Conservation (phyloP, 2,113 vertebrate species). For the Gyps fulvus region DNA sequence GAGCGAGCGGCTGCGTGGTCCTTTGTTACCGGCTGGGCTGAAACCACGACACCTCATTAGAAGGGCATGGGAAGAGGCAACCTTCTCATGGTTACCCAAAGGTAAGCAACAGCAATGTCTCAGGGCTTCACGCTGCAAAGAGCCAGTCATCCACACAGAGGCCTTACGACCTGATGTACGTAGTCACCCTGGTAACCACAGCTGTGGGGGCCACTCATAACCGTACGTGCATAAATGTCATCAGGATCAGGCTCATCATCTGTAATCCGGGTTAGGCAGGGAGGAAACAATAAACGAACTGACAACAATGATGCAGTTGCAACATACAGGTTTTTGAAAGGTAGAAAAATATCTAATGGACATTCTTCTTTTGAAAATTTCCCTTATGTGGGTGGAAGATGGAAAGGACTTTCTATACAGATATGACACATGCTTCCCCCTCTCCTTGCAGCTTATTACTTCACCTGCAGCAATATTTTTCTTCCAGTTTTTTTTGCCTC, state of each 20-base stretch:
- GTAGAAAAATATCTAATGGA: background rate
- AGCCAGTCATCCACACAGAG: fast-evolving
- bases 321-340: background rate
- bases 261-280: background rate
- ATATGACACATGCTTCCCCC: background rate
- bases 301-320: background rate
- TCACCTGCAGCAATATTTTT: background rate
- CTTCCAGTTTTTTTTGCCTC: background rate
- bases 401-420: background rate
- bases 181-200: background rate
- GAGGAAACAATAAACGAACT: background rate
- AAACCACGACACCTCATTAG: background rate
- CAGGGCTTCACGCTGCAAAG: background rate
- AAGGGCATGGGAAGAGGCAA: background rate
- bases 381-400: background rate
- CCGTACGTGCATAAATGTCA: background rate
- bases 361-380: background rate
- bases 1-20: too few relatives aligned
- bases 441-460: background rate
- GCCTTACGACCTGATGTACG: fast-evolving
- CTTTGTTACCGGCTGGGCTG: too few relatives aligned
- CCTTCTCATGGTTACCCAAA: background rate
- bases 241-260: background rate
- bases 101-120: background rate
- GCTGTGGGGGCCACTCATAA: background rate